Conservation (phyloP, 2,797 vertebrate species). For the Rhabdomys pumilio region DNA sequence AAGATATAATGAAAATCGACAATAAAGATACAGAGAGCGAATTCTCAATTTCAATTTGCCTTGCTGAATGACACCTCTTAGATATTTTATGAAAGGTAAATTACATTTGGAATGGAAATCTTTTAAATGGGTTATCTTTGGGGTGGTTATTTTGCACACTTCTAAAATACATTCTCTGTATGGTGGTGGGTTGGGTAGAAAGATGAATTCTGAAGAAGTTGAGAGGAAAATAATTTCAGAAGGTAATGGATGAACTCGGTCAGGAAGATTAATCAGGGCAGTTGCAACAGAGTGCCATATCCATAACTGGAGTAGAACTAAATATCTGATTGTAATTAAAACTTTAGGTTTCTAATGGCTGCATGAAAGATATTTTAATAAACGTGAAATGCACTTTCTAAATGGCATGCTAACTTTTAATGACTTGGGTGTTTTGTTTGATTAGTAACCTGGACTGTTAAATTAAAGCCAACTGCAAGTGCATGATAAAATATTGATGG, state of each 20-base stretch:
- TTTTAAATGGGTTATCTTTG: conserved; percentile 89
- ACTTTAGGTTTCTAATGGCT: conserved; percentile 93
- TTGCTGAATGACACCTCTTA: conserved; percentile 88
- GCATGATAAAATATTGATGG: conserved; percentile 93
- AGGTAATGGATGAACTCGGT: conserved; percentile 92
- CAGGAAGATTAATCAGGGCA: conserved; percentile 92
- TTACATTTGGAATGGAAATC: conserved; percentile 90
- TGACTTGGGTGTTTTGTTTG: conserved; percentile 94
- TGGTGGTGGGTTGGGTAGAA: conserved; percentile 78
- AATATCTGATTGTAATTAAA: conserved; percentile 94
- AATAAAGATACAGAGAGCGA: conserved; percentile 87
- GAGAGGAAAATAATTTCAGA: conserved; percentile 92
- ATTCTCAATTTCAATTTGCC: conserved; percentile 88
- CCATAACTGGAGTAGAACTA: conserved; percentile 91
- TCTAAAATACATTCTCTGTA: conserved; percentile 89
- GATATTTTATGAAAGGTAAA: conserved; percentile 88
- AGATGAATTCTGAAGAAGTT: conserved; percentile 91
- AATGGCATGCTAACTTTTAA: conserved; percentile 93
- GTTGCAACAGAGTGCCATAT: conserved; percentile 89
- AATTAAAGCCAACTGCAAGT: conserved; percentile 93
- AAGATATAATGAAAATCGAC: conserved; percentile 87
- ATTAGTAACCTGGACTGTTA: conserved; percentile 94
- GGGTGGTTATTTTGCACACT: conserved; percentile 88
- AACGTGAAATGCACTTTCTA: conserved; percentile 93
- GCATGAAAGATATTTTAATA: conserved; percentile 94